Conservation (phyloP, 1,140 invertebrate genomes). For the Drosophila jambulina region DNA sequence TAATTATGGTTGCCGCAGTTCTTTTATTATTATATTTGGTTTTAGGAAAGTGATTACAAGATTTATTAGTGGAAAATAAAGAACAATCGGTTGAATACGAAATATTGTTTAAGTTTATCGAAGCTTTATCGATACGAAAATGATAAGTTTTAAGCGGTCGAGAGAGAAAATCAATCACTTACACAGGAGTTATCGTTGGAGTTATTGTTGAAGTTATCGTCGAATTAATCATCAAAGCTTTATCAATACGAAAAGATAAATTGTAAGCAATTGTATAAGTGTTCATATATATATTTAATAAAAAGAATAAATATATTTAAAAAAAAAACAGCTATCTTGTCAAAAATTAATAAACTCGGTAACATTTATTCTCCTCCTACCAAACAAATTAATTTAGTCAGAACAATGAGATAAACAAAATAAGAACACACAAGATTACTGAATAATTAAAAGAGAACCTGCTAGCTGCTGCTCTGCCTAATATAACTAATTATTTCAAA, state of each 20-base stretch:
- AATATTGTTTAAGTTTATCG: not conserved
- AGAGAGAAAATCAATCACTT: no score
- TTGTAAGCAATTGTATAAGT: not conserved
- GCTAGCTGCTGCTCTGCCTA: constrained; percentile 19
- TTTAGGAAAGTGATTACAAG: no score
- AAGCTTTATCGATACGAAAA: not conserved
- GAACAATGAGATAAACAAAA: not conserved
- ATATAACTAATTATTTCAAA: constrained; percentile 71
- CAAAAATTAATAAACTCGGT: constrained; percentile 45
- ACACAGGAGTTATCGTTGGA: no score
- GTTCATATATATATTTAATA: not conserved
- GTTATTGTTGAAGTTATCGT: no score
- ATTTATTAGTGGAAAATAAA: not conserved
- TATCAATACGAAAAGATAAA: not conserved
- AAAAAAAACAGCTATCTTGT: no score
- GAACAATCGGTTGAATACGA: not conserved
- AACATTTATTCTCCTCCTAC: constrained; percentile 13
- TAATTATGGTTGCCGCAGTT: not conserved
- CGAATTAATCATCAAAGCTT: no score
- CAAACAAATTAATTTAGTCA: not conserved
- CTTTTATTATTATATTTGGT: not conserved
- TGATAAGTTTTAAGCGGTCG: no score
- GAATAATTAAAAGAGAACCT: not conserved
- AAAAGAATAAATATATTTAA: not conserved
- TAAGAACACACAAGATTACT: not conserved